Evolutionary conservation across 1,140 invertebrate species (phyloP).

Genomic region (Apis mellifera): Amel_HAv3.1 CM009932.2:13523501-13524000

Average conservation of each 20-base stretch:
- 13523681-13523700: not conserved
- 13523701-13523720: not conserved
- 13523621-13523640: slow-evolving; percentile 2
- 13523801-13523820: no score
- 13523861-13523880: not conserved
- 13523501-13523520: slow-evolving; percentile 35
- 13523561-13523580: not conserved
- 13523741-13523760: no score
- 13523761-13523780: no score
- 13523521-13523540: slow-evolving; percentile 37
- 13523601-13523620: slow-evolving; percentile 25
- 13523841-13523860: no score
- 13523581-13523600: no score
- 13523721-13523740: not conserved
- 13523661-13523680: no score
- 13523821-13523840: no score
- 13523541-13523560: slow-evolving; percentile 36
- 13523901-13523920: not conserved
- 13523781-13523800: no score
- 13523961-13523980: not conserved
- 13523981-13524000: slow-evolving; percentile 1
- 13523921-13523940: not conserved
- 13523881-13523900: not conserved
- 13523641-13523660: no score
- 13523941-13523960: slow-evolving; percentile 16